Base-by-base conservation (phyloP, 35 echinoderm and acorn worm species). In the Stichopus chloronotus region DNA sequence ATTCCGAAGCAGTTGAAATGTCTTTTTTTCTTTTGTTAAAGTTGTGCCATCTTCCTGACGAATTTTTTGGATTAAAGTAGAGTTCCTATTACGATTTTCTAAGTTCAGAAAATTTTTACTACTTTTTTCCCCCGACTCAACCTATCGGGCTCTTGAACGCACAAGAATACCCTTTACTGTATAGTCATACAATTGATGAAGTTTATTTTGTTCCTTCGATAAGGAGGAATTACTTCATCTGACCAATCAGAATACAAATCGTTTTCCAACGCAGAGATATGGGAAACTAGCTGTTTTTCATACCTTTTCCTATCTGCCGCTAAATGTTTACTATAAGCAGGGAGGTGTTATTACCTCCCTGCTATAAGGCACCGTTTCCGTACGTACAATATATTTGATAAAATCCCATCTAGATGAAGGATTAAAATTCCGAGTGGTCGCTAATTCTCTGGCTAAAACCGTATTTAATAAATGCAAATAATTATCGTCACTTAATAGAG, bases 61-160 rank as follows among this genome's bases (percentile, higher is more conserved):
- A 6, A 6, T 1, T 78, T 78, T 21, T 22, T 78, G 12, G n/a
- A 78, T 25, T 78, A 78, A 78, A 17, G 0, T 78, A 9, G 76
- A 78, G n/a, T 78, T 78, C 17, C 76, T 78, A 23, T 78, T 22
- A 78, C 76, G 20, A 21, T 78, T 78, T 78, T 78, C 76, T 21
- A 20, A 78, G 24, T 24, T 78, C 17, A 78, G 6, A 78, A 78
- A 78, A 6, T 76, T 5, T 6, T 14, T 78, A 6, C 0, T 78
- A 78, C 76, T 78, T 78, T 78, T 78, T 21, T 78, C 76, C 76
- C 11, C 20, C 9, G 76, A 78, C 19, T 78, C 76, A 9, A 78
- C 76, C 76, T 19, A 78, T 43, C 76, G 76, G 6, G 20, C 76
- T 17, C 76, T 78, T 7, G 76, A 78, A n/a, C n/a, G n/a, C n/a